Evolutionary conservation across 2,113 vertebrate species (phyloP), one percentile per base, ranked within the genome.

Genomic region (Apaloderma vittatum): DNA sequence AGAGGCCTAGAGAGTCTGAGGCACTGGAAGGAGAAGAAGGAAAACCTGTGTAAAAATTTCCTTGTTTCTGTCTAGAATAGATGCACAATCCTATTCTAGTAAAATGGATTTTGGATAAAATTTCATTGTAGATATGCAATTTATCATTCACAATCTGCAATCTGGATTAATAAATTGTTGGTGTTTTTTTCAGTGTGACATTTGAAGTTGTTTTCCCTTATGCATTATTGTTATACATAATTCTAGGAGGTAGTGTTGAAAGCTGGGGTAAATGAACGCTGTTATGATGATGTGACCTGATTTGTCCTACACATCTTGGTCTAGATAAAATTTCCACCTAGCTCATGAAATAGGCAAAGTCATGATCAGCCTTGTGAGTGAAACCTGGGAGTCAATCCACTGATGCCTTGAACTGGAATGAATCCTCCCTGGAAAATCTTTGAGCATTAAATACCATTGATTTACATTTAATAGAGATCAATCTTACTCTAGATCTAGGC

Each of bases 401-500:
- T 59, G 52, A 40, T 89, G 32, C 16, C 46, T 46, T 67, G 5
- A 5, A 67, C 7, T 57, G 61, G 45, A 93, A 91, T 23, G 29
- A 84, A 70, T 59, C 45, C n/a, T 86, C 54, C 84, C 62, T 68
- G 81, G 36, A 72, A 81, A 55, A 54, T 90, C 18, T 6, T 16
- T 46, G 66, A 85, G 54, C 40, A 2, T 89, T 86, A 81, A 84
- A 89, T 63, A 57, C 34, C 49, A n/a, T 54, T 77, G 85, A 93
- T 63, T 37, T 70, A 77, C 83, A 94, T 86, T 93, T 84, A 91
- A 80, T 79, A 70, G 5, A 40, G 65, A 92, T 51, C 75, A 61
- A 46, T 57, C 72, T 67, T 71, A 63, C 80, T 91, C 88, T 75
- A 87, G 61, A 93, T 91, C 65, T 89, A 87, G 83, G 43, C 88